Conservation (phyloP, 1,140 invertebrate genomes). For the Drosophila azteca region DNA sequence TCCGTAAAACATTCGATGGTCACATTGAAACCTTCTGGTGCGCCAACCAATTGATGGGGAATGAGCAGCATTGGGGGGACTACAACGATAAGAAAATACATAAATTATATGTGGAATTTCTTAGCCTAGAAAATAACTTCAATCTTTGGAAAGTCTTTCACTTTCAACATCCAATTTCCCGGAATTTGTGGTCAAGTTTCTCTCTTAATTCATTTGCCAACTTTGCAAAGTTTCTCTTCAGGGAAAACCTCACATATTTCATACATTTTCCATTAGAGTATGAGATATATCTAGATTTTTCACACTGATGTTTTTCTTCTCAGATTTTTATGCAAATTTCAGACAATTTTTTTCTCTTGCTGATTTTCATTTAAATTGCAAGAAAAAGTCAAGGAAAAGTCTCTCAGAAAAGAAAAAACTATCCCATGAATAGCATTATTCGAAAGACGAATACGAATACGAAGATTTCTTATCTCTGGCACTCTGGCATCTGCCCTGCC, state of each 20-base stretch:
- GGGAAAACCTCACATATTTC: constrained; percentile 13
- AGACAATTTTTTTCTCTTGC: constrained; percentile 43
- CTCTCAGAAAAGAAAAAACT: constrained; percentile 43
- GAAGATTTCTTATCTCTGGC: constrained; percentile 22
- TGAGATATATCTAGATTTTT: constrained; percentile 24
- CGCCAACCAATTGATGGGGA: constrained; percentile 87
- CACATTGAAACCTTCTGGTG: constrained; percentile 91
- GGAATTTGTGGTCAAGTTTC: constrained; percentile 27
- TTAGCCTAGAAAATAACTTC: too few relatives aligned
- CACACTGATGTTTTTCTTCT: constrained; percentile 43
- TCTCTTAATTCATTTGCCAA: constrained; percentile 31
- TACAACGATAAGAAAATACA: constrained; percentile 17
- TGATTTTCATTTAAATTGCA: constrained; percentile 76
- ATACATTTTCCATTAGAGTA: constrained; percentile 17
- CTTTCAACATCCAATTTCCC: constrained; percentile 1
- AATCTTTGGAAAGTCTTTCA: too few relatives aligned
- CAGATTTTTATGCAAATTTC: constrained; percentile 52
- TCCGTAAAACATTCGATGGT: constrained; percentile 95
- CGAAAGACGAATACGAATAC: constrained; percentile 12
- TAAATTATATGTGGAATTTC: too few relatives aligned
- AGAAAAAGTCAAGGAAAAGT: constrained; percentile 37
- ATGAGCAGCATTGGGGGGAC: constrained; percentile 83
- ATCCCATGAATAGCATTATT: constrained; percentile 75
- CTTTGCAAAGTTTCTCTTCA: constrained; percentile 2
- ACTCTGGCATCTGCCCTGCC: constrained; percentile 13